Base-by-base conservation (phyloP, 2,888 invertebrate genomes). In the Melinaea menophilus region DNA sequence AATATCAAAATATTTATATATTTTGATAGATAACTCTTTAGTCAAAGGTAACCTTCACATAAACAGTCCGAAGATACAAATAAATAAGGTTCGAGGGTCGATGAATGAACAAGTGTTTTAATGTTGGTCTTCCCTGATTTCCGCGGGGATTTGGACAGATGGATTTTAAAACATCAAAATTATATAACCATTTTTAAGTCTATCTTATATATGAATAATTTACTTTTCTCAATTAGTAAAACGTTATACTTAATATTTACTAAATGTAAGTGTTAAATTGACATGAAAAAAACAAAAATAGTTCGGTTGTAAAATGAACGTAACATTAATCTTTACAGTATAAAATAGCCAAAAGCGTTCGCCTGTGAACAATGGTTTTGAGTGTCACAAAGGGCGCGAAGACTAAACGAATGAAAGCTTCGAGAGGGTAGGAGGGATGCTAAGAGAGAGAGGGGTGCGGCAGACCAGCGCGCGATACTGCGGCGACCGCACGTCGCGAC, bases 351-450 rank as follows among this genome's bases (percentile, higher is more conserved):
- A 63, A 72, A 73, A 72, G 71, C 80, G 81, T 82, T 82, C 79
- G 80, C 82, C 82, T 80, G 79, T 78, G 84, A 84, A 85, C 86
- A 87, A 88, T 83, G 84, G 87, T 86, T 85, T 88, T 80, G 79
- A 88, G 88, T 90, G 86, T 88, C 87, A 88, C 88, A 88, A 86
- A 88, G 88, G 88, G 88, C 85, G 88, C 86, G 86, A 88, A 88
- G 83, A 81, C 82, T 85, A 84, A 88, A 82, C 87, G 85, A 85
- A 81, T 80, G 81, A 83, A 85, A 84, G 82, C 80, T 84, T 77
- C 70, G 72, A 74, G 71, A 71, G 75, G 79, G 75, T 75, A 69
- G 71, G 70, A 69, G 68, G 72, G 66, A 77, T 71, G 67, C 68
- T 48, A 72, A 72, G 75, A 67, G 75, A 76, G 75, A 72, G 75